phyloP scores from a whole-genome alignment of 1,140 invertebrate genomes.

The Drosophila truncata region DNA sequence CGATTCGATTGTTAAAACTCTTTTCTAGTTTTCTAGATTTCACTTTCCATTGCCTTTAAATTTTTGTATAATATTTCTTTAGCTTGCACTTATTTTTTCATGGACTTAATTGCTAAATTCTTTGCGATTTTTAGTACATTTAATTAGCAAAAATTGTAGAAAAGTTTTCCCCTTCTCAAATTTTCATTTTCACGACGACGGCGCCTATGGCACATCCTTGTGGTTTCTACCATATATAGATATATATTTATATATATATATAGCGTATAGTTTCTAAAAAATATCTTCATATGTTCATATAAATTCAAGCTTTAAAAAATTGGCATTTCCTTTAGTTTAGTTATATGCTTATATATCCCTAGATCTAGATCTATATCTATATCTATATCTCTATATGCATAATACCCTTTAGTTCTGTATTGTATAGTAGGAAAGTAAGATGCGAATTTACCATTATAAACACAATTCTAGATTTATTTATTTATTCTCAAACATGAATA shows the following conservation, averaged over 20 bases:
- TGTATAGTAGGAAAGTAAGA: constrained; percentile 46
- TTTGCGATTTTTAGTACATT: constrained; percentile 59
- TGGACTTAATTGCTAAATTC: constrained; percentile 59
- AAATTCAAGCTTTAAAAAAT: constrained; percentile 75
- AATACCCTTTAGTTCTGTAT: constrained; percentile 46
- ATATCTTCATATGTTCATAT: constrained; percentile 66
- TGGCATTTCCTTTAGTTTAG: constrained; percentile 72
- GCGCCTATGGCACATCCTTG: constrained; percentile 76
- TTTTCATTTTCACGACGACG: constrained; percentile 31
- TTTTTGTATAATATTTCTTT: constrained; percentile 24
- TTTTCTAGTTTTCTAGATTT: constrained; percentile 30
- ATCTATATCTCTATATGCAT: constrained; percentile 42
- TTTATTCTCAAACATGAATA: constrained; percentile 18
- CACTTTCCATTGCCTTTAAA: constrained; percentile 17
- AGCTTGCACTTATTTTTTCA: constrained; percentile 26
- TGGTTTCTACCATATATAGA: constrained; percentile 48
- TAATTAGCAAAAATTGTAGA: constrained; percentile 64
- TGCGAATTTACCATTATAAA: constrained; percentile 39
- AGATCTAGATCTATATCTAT: constrained; percentile 2
- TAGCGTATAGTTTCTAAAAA: constrained; percentile 79
- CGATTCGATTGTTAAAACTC: constrained; percentile 26
- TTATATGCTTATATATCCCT: constrained; percentile 34
- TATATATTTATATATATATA: constrained; percentile 44
- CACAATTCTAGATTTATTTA: constrained; percentile 24
- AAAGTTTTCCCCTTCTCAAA: constrained; percentile 3